phyloP scores from a whole-genome alignment of 2,888 invertebrate genomes.

The Ectobius pallidus region DNA sequence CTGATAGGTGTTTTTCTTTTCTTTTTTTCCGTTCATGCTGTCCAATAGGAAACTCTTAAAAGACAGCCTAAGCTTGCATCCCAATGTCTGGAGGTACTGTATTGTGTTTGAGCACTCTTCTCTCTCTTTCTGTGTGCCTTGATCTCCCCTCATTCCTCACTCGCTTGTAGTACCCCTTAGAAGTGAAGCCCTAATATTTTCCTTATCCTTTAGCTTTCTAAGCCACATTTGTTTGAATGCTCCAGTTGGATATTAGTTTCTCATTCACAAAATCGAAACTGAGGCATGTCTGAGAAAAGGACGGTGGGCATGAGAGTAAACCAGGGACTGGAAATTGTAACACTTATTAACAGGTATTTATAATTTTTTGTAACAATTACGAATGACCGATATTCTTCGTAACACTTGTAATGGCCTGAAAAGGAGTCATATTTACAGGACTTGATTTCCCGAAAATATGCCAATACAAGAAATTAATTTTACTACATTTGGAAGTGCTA shows the following conservation, averaged over 20 bases:
- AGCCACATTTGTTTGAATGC: conserved; percentile 20
- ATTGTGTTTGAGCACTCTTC: conserved; percentile 41
- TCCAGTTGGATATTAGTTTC: conserved; percentile 3
- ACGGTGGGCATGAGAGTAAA: conserved; percentile 10
- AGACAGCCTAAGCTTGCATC: conserved; percentile 49
- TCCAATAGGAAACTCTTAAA: conserved; percentile 47
- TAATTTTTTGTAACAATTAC: too few relatives aligned
- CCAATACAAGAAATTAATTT: too few relatives aligned
- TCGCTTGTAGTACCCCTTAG: conserved; percentile 30
- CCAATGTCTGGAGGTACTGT: conserved; percentile 49
- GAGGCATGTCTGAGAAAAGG: conserved; percentile 19
- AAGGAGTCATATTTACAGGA: too few relatives aligned
- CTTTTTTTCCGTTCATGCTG: conserved; percentile 46
- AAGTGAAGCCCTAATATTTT: neutral
- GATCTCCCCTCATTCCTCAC: neutral
- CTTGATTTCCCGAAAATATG: too few relatives aligned
- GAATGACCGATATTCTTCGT: too few relatives aligned
- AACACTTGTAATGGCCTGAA: too few relatives aligned
- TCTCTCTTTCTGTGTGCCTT: conserved; percentile 33
- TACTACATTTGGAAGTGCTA: too few relatives aligned
- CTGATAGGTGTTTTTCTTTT: conserved; percentile 45
- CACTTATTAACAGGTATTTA: too few relatives aligned
- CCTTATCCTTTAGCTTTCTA: neutral
- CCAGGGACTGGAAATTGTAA: too few relatives aligned
- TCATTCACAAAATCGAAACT: neutral